Conservation (phyloP, 2,113 vertebrate genomes). For the Psittacula cyanocephala region DNA sequence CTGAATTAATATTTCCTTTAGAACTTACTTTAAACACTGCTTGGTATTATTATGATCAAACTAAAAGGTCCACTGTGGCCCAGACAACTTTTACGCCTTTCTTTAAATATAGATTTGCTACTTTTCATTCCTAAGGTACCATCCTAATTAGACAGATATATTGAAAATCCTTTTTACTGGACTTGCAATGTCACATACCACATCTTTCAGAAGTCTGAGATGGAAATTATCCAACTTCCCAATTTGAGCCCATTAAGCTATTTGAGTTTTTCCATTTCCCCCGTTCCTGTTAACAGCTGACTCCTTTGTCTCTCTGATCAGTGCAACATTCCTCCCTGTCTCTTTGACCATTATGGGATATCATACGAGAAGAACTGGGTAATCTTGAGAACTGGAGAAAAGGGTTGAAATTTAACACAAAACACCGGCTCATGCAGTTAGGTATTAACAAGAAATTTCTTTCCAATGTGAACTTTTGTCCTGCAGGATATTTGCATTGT, state of each 20-base stretch:
- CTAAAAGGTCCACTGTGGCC: neutral
- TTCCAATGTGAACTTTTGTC: neutral
- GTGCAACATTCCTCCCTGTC: neutral
- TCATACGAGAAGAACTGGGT: neutral
- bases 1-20: constrained; percentile 36
- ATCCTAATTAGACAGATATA: constrained; percentile 47
- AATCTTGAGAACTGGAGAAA: neutral
- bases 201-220: constrained; percentile 14
- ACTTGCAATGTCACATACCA: constrained; percentile 18
- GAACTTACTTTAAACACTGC: constrained; percentile 13
- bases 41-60: constrained; percentile 18
- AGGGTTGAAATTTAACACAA: neutral
- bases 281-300: neutral
- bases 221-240: constrained; percentile 55
- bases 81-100: constrained; percentile 20
- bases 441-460: neutral
- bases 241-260: constrained; percentile 44
- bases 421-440: neutral
- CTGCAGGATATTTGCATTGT: neutral
- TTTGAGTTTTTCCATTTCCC: constrained; percentile 32
- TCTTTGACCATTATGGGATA: neutral
- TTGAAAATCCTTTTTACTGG: constrained; percentile 54
- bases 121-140: constrained; percentile 36
- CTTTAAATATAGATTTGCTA: constrained; percentile 52
- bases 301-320: neutral